phyloP scores from a whole-genome alignment of 2,797 vertebrate genomes.

The Notoglanidium macrostoma region DNA sequence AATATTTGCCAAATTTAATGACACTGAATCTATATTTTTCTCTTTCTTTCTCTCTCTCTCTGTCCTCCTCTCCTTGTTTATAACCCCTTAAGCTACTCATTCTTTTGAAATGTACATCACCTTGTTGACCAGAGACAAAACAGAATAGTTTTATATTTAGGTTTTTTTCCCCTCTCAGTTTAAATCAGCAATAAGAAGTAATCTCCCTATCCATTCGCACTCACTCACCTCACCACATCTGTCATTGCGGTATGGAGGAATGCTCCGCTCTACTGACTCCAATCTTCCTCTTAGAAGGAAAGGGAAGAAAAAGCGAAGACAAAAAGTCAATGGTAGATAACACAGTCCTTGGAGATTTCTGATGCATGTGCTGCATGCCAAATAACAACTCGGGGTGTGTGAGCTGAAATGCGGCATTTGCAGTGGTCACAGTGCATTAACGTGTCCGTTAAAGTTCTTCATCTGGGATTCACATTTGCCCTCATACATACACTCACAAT shows the following conservation, averaged over 20 bases:
- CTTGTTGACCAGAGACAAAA: conserved; percentile 36
- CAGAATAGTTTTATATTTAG: conserved; percentile 2
- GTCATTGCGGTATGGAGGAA: conserved; percentile 45
- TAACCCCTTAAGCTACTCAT: conserved; percentile 28
- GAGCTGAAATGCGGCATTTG: conserved; percentile 46
- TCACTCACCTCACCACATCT: conserved; percentile 37
- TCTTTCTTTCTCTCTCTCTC: not conserved
- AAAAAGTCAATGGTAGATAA: conserved; percentile 57
- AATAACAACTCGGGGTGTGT: conserved; percentile 63
- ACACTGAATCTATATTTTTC: not conserved
- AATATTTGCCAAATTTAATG: conserved; percentile 1
- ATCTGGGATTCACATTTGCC: conserved; percentile 66
- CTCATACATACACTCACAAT: conserved; percentile 43
- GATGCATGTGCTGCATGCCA: conserved; percentile 50
- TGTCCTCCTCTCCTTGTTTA: not conserved
- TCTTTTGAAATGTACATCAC: conserved; percentile 21
- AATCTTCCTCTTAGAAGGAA: conserved; percentile 32
- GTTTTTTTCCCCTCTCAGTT: conserved; percentile 19
- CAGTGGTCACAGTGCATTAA: conserved; percentile 74
- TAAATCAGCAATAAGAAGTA: conserved; percentile 30
- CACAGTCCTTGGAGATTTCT: conserved; percentile 34
- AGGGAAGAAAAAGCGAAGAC: conserved; percentile 43
- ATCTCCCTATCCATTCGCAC: not conserved
- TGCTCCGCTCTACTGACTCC: conserved; percentile 51
- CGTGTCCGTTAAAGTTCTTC: conserved; percentile 71